Evolutionary conservation across 2,113 vertebrate genomes (phyloP).

Genomic region (Mohoua ochrocephala): DNA sequence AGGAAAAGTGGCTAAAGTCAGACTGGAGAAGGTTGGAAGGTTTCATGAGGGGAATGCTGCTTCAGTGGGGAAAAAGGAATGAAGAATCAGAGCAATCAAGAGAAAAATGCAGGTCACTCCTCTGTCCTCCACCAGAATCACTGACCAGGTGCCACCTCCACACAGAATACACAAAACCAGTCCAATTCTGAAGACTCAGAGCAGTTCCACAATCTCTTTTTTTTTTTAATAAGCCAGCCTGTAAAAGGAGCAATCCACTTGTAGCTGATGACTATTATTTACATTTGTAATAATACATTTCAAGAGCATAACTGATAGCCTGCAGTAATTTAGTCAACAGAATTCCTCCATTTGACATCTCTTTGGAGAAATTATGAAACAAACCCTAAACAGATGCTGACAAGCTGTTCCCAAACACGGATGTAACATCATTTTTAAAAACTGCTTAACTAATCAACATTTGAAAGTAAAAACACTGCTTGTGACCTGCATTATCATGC

Average conservation of each 20-base stretch:
- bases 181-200: not conserved
- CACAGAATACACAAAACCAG: not conserved
- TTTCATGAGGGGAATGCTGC: not conserved
- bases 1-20: not conserved
- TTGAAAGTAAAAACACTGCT: not conserved
- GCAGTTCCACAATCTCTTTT: not conserved
- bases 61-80: not conserved
- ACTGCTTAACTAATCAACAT: not conserved
- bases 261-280: not conserved
- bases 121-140: not conserved
- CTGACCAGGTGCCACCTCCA: not conserved
- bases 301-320: not conserved
- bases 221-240: not conserved
- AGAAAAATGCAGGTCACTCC: not conserved
- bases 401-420: not conserved
- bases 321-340: not conserved
- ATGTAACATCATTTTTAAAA: not conserved
- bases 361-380: not conserved
- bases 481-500: not conserved
- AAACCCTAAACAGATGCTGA: not conserved
- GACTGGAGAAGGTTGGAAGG: not conserved
- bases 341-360: not conserved
- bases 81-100: not conserved
- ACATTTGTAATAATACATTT: not conserved
- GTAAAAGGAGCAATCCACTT: not conserved